These are phyloP conservation scores for Arvicanthis niloticus DNA, from an alignment of 2,113 vertebrate species.

Conservation along the genomic window DNA sequence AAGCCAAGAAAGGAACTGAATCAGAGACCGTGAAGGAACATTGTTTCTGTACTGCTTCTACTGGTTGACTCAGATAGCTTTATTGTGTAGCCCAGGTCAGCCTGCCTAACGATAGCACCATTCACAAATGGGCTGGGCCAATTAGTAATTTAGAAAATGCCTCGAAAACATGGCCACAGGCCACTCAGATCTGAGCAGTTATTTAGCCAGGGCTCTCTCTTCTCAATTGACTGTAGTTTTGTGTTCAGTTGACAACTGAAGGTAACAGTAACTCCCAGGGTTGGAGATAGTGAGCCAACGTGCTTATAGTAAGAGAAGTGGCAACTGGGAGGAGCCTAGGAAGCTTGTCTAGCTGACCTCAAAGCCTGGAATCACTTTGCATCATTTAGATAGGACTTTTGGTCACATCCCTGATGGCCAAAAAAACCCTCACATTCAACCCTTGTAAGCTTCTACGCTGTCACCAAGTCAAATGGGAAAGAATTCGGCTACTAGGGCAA, in stretches of 20 bases:
- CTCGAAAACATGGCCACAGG: not conserved
- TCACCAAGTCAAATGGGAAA: not conserved
- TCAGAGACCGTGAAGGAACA: not conserved
- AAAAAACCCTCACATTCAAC: not conserved
- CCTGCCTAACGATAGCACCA: not conserved
- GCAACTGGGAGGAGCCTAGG: not conserved
- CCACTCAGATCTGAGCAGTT: not conserved
- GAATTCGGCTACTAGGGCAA: slow-evolving; percentile 4
- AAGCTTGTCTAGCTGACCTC: not conserved
- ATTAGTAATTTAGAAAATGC: not conserved
- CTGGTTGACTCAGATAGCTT: not conserved
- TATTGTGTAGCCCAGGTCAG: not conserved
- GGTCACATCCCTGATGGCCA: not conserved
- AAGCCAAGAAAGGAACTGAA: not conserved
- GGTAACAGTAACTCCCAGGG: not conserved
- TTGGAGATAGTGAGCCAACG: not conserved
- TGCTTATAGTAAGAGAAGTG: not conserved
- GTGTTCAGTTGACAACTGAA: not conserved
- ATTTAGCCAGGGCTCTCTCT: not conserved
- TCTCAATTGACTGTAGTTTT: not conserved
- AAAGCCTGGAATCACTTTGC: not conserved
- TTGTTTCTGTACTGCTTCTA: not conserved
- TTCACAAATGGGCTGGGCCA: not conserved
- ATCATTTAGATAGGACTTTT: not conserved
- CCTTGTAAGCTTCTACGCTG: not conserved